A percentile compares a stretch with the other conserved stretches of the same genome.
Evolutionary conservation across 1,140 invertebrate genomes (phyloP).

Genomic region (Glossosoma conforme): DNA sequence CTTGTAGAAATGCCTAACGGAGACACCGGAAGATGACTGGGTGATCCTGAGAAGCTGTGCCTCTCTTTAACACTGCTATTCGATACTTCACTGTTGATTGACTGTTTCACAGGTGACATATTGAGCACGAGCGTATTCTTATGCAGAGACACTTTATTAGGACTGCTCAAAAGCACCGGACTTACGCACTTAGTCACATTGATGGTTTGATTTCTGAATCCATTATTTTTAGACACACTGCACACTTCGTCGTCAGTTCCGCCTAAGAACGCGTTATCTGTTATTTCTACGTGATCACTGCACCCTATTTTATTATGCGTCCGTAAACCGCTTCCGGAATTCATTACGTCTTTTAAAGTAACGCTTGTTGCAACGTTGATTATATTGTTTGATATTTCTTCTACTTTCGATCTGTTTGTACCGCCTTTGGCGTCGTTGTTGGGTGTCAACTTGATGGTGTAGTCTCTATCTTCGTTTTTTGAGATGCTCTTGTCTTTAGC

Average conservation of each 20-base stretch:
- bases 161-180: conserved; percentile 3
- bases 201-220: conserved; percentile 22
- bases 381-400: conserved; percentile 17
- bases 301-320: conserved; percentile 13
- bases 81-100: not conserved
- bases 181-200: conserved; percentile 24
- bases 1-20: conserved; percentile 13
- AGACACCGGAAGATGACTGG: conserved; percentile 7
- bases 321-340: conserved; percentile 23
- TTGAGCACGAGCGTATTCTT: conserved; percentile 8
- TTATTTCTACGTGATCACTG: conserved; percentile 10
- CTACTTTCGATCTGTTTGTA: conserved; percentile 16
- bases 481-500: conserved; percentile 4
- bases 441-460: conserved; percentile 4
- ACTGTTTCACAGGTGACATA: conserved; percentile 9
- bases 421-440: conserved; percentile 12
- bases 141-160: conserved; percentile 4
- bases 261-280: conserved; percentile 17
- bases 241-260: conserved; percentile 11
- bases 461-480: conserved; percentile 4
- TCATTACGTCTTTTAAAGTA: conserved; percentile 26
- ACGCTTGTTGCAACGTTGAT: conserved; percentile 19
- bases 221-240: conserved; percentile 1
- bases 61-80: conserved; percentile 12
- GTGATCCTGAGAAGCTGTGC: conserved; percentile 19